These are phyloP conservation scores for Silurus meridionalis DNA, from an alignment of 2,113 vertebrate species.

Conservation along the genomic window DNA sequence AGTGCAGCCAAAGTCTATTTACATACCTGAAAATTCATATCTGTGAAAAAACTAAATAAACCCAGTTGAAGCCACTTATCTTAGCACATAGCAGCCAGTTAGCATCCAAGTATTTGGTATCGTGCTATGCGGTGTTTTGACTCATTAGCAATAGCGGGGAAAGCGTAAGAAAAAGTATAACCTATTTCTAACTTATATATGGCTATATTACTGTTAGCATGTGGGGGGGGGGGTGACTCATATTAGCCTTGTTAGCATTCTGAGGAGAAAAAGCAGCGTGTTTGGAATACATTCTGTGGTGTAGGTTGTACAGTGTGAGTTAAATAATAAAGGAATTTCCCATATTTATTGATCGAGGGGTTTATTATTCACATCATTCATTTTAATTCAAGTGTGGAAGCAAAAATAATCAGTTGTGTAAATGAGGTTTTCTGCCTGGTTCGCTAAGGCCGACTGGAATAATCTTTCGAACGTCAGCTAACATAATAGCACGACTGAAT, in stretches of 20 bases:
- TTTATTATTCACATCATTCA: too few species aligned
- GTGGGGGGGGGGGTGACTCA: neutral
- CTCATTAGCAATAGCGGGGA: neutral
- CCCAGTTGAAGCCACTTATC: slow-evolving; percentile 16
- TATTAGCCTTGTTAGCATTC: neutral
- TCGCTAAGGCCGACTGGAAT: neutral
- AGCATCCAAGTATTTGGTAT: slow-evolving; percentile 24
- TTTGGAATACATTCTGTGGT: neutral
- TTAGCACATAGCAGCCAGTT: slow-evolving; percentile 30
- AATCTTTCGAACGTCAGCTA: neutral
- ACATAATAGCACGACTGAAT: neutral
- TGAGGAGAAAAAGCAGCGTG: neutral
- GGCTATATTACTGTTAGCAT: neutral
- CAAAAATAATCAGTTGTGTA: neutral
- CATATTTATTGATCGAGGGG: too few species aligned
- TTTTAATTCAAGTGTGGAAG: neutral
- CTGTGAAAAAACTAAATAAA: slow-evolving; percentile 2
- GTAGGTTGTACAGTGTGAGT: neutral
- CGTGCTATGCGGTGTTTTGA: slow-evolving; percentile 5
- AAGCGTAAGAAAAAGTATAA: neutral
- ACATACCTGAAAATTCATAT: slow-evolving; percentile 33
- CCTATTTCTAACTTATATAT: neutral
- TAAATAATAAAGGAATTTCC: too few species aligned
- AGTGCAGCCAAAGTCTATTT: slow-evolving; percentile 3
- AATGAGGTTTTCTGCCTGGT: neutral